These are phyloP conservation scores for Meganola albula DNA, from an alignment of 2,888 invertebrate species.

Conservation along the genomic window DNA sequence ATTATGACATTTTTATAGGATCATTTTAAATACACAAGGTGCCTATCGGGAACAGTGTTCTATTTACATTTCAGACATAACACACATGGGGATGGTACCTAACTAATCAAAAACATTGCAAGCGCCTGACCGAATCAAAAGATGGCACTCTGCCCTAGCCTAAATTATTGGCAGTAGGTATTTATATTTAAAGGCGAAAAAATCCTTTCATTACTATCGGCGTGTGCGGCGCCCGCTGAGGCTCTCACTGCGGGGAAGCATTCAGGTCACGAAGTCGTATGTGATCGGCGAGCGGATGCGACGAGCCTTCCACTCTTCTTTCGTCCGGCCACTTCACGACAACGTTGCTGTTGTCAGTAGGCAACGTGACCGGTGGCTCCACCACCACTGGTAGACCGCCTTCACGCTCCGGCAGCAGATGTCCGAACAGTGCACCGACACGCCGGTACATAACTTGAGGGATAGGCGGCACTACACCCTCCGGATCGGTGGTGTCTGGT, in stretches of 20 bases:
- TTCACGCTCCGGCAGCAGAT: conserved; percentile 56
- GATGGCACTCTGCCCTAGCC: conserved; percentile 45
- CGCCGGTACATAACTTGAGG: conserved; percentile 51
- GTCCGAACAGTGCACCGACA: conserved; percentile 58
- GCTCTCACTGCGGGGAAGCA: conserved; percentile 54
- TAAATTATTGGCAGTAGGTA: conserved; percentile 39
- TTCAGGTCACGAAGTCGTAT: conserved; percentile 57
- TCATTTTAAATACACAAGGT: conserved; percentile 25
- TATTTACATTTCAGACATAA: conserved; percentile 47
- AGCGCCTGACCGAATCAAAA: conserved; percentile 45
- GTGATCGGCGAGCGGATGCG: conserved; percentile 56
- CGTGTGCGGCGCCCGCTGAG: conserved; percentile 28
- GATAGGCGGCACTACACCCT: conserved; percentile 30
- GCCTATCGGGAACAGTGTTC: conserved; percentile 28
- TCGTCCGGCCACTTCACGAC: conserved; percentile 68
- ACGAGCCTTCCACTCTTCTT: conserved; percentile 32
- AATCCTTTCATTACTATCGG: conserved; percentile 42
- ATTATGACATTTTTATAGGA: conserved; percentile 23
- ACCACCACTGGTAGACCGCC: conserved; percentile 57
- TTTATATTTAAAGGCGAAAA: conserved; percentile 49
- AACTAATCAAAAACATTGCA: conserved; percentile 37
- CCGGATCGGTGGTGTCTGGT: conserved; percentile 30
- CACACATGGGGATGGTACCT: conserved; percentile 38
- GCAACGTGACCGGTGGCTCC: conserved; percentile 66
- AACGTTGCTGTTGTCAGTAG: conserved; percentile 49